Conservation (phyloP, 1,140 invertebrate species). For the Leptestheria dahalacensis region DNA sequence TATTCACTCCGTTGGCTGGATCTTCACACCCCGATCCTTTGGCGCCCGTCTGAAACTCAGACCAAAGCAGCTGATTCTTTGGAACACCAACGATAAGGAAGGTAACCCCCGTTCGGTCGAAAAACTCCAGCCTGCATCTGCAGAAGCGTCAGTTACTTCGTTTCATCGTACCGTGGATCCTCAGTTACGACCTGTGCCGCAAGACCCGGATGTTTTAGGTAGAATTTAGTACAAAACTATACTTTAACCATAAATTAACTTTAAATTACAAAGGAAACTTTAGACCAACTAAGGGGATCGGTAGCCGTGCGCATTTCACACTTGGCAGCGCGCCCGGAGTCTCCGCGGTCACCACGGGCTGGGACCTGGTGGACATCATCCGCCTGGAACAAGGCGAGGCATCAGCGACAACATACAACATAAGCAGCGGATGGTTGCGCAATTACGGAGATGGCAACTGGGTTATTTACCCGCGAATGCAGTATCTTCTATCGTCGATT, state of each 20-base stretch:
- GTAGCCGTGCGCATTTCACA: conserved; percentile 6
- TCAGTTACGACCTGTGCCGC: neutral
- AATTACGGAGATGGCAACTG: neutral
- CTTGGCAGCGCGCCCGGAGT: conserved; percentile 1
- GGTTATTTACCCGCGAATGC: neutral
- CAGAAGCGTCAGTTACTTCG: neutral
- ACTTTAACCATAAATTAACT: neutral
- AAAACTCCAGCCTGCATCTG: neutral
- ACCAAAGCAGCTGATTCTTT: neutral
- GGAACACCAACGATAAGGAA: conserved; percentile 6
- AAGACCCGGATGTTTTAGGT: conserved; percentile 9
- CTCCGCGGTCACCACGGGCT: conserved; percentile 2
- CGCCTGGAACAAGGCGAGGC: neutral
- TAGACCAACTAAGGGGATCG: neutral
- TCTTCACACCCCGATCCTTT: conserved; percentile 5
- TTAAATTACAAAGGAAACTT: conserved; percentile 1
- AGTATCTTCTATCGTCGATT: neutral
- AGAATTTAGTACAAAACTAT: neutral
- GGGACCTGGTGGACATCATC: conserved; percentile 5
- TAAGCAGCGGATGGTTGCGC: neutral
- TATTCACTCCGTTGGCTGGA: conserved; percentile 3
- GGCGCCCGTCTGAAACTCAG: conserved; percentile 5
- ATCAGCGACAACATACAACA: neutral
- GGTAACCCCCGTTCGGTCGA: neutral
- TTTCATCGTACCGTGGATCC: neutral